Evolutionary conservation across 2,888 invertebrate species (phyloP), one percentile per base, ranked within the genome.

Genomic region (Agrotis clavis): DNA sequence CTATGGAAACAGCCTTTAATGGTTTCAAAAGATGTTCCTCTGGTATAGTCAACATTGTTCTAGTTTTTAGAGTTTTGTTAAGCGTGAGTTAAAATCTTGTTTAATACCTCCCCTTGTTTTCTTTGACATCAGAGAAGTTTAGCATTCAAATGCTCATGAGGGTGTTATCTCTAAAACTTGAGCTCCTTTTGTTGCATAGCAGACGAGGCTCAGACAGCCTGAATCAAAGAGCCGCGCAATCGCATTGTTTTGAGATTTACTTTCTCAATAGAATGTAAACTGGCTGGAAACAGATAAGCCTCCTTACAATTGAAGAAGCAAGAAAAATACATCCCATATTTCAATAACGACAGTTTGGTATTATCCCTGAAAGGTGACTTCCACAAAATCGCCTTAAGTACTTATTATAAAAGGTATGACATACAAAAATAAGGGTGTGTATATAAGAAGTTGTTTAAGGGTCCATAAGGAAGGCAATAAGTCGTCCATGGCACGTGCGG

Each of bases 91-190:
- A 41, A n/a, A n/a, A 41, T 41, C 41, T 41, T 41, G 41, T 41
- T 41, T 41, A 41, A 41, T 11, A 41, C 41, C 41, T 41, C 41
- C 41, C 41, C 41, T 41, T 35, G 14, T 61, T 62, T 41, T 25
- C 18, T 41, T 54, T 14, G 18, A 60, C 13, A 54, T 41, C 41
- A 50, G 18, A 16, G 16, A 7, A 25, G 35, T 35, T 41, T 51
- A 48, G 9, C 7, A 67, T 77, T 45, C 7, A 19, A 66, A 64
- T 61, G 45, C 48, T 54, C 56, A 79, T 78, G 63, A 35, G 68
- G 79, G 68, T 56, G 51, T 78, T 64, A 78, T 78, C 71, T 69
- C 56, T 45, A 19, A 56, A 82, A 63, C 54, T 64, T 21, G 54
- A 64, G 67, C 47, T 35, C 21, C 57, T 63, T 77, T 78, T 78